These are phyloP conservation scores for Azorinus chamasolen DNA, from an alignment of 2,888 invertebrate species.

Conservation along the genomic window DNA sequence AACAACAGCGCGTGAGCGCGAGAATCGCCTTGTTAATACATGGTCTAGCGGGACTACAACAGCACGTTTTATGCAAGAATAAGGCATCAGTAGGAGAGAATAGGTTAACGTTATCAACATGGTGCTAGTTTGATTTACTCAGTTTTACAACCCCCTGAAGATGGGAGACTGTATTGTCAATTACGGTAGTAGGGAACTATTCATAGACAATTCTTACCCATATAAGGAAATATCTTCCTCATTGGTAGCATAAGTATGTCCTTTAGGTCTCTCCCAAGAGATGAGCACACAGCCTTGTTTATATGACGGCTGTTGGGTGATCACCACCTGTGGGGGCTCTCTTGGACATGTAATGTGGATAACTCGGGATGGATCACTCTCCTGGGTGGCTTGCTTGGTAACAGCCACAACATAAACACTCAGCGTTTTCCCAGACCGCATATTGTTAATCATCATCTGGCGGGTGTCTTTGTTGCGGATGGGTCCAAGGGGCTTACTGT, in stretches of 20 bases:
- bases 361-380: constrained; percentile 82
- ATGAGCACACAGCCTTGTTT: constrained; percentile 84
- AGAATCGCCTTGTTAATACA: too few species aligned
- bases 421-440: constrained; percentile 83
- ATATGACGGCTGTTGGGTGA: constrained; percentile 84
- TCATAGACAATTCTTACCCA: constrained; percentile 70
- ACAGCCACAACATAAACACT: constrained; percentile 82
- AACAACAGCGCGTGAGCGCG: too few species aligned
- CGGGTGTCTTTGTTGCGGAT: constrained; percentile 75
- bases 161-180: too few species aligned
- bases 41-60: too few species aligned
- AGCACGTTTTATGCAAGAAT: too few species aligned
- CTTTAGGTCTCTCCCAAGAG: constrained; percentile 84
- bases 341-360: constrained; percentile 83
- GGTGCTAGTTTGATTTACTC: too few species aligned
- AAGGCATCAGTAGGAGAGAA: too few species aligned
- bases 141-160: too few species aligned
- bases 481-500: constrained; percentile 83
- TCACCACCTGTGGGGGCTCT: constrained; percentile 78
- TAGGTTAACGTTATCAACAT: too few species aligned
- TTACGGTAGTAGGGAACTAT: too few species aligned
- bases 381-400: constrained; percentile 77
- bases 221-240: constrained; percentile 83
- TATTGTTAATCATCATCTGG: constrained; percentile 84
- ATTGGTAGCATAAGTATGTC: constrained; percentile 69